Evolutionary conservation across 1,140 invertebrate genomes (phyloP).

Genomic region (Drosophila malerkotliana): DNA sequence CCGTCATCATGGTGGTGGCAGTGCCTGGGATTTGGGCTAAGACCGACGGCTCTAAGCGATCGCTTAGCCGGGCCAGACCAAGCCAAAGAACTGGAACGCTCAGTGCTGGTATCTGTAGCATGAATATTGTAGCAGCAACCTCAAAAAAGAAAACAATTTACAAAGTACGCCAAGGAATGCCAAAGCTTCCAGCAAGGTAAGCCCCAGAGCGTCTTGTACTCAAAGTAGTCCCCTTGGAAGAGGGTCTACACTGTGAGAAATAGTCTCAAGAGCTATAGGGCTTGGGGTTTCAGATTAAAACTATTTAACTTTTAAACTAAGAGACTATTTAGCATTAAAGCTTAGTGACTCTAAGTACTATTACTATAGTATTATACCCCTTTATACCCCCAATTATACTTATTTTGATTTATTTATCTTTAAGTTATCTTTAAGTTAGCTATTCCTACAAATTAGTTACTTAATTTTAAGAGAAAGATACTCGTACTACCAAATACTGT

Average conservation of each 20-base stretch:
- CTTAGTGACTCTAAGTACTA: too few species aligned
- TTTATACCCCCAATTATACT: too few species aligned
- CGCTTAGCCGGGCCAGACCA: constrained; percentile 36
- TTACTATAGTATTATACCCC: too few species aligned
- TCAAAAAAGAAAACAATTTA: constrained; percentile 40
- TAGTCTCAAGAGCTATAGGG: not conserved
- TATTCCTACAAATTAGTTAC: too few species aligned
- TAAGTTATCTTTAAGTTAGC: too few species aligned
- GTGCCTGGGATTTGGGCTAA: constrained; percentile 11
- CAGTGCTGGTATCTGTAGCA: constrained; percentile 40
- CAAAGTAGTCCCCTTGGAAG: constrained; percentile 1
- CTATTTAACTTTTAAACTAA: too few species aligned
- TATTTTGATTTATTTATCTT: too few species aligned
- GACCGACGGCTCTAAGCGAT: constrained; percentile 38
- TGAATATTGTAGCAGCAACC: constrained; percentile 39
- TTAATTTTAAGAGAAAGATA: not conserved
- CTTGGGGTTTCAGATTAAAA: too few species aligned
- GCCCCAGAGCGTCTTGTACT: constrained; percentile 15
- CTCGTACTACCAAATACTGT: not conserved
- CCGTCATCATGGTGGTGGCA: constrained; percentile 3
- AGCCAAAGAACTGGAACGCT: constrained; percentile 61
- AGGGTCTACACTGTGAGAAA: constrained; percentile 27
- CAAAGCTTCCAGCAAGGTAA: constrained; percentile 66
- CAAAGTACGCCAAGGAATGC: constrained; percentile 59
- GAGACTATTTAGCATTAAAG: too few species aligned